These are phyloP conservation scores for Sycophila sp. DNA, from an alignment of 1,140 invertebrate genomes.

Conservation along the genomic window DNA sequence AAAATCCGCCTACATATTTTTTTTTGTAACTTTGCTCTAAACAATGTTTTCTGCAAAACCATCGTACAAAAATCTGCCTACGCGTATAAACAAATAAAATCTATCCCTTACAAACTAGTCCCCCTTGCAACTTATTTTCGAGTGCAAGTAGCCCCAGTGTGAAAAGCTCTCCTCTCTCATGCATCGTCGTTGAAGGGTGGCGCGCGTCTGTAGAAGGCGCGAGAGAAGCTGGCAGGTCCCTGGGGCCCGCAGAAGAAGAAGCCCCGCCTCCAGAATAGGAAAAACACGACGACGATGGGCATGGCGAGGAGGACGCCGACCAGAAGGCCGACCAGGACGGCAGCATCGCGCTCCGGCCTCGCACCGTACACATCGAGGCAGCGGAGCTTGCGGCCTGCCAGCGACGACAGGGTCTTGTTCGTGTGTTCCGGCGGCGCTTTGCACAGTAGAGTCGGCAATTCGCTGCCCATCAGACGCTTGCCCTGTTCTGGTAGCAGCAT, in stretches of 20 bases:
- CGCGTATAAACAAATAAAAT: no score
- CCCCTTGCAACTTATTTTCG: no score
- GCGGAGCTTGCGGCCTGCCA: constrained; percentile 63
- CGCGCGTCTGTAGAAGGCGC: constrained; percentile 77
- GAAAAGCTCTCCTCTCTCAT: no score
- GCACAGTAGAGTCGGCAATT: constrained; percentile 47
- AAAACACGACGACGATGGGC: constrained; percentile 70
- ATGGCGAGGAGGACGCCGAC: constrained; percentile 75
- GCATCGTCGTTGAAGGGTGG: constrained; percentile 63
- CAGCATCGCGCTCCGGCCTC: constrained; percentile 72
- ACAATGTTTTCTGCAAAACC: no score
- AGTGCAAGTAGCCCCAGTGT: no score
- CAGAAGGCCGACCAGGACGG: constrained; percentile 74
- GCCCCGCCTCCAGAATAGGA: constrained; percentile 72
- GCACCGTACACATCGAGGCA: constrained; percentile 72
- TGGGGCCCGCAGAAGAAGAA: constrained; percentile 66
- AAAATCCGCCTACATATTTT: no score
- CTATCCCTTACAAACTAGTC: no score
- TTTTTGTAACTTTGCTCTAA: no score
- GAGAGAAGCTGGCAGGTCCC: constrained; percentile 69
- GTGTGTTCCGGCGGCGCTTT: constrained; percentile 49
- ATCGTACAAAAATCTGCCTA: no score
- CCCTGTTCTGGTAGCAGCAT: constrained; percentile 69
- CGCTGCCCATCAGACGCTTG: constrained; percentile 52
- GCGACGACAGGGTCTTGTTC: constrained; percentile 46